Evolutionary conservation across 2,888 invertebrate species (phyloP).

Genomic region (Trichogramma evanescens): DNA sequence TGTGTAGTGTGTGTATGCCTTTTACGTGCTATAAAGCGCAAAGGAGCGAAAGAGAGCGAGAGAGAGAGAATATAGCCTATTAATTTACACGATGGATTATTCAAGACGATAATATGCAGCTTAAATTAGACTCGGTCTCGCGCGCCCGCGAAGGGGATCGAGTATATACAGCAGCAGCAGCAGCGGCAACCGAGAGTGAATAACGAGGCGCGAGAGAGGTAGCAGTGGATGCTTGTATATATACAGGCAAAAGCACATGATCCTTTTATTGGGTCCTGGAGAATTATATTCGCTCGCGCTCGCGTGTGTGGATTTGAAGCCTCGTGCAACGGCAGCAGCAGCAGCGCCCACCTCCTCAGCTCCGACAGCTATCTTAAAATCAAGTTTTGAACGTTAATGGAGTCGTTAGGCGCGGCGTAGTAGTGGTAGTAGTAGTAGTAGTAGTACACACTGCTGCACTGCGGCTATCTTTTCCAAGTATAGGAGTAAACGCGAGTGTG

Average conservation of each 20-base stretch:
- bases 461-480: constrained; percentile 11
- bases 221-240: neutral
- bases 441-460: constrained; percentile 10
- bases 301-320: constrained; percentile 12
- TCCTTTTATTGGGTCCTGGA: constrained; percentile 9
- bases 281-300: neutral
- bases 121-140: constrained; percentile 9
- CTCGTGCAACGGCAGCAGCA: neutral
- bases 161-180: constrained; percentile 1
- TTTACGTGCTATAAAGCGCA: neutral
- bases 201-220: constrained; percentile 21
- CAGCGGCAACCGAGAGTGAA: constrained; percentile 14
- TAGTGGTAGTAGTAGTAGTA: neutral
- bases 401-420: constrained; percentile 18
- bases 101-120: constrained; percentile 13
- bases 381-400: constrained; percentile 19
- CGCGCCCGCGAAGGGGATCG: neutral
- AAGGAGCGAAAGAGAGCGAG: neutral
- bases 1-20: too few relatives aligned
- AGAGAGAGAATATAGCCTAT: constrained; percentile 17
- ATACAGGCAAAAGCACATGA: neutral
- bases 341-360: too few relatives aligned
- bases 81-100: constrained; percentile 22
- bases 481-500: neutral
- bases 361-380: constrained; percentile 13